Base-by-base conservation (phyloP, 2,888 invertebrate species). In the Drosophila koepferae region DNA sequence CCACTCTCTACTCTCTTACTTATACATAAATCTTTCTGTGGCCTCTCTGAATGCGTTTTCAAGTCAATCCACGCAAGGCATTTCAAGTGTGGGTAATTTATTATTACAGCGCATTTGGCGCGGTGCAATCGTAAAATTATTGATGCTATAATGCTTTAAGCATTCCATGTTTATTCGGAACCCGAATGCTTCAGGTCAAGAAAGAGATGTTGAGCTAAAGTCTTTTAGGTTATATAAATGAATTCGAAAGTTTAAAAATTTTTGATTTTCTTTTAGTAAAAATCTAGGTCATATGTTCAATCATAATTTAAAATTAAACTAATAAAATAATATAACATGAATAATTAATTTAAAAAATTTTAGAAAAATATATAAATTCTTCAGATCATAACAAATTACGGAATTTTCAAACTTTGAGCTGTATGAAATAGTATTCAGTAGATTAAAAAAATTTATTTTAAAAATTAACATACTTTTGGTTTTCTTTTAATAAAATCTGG, bases 61-160 rank as follows among this genome's bases (percentile, higher is more conserved):
- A 66, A 69, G 65, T 68, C 75, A 66, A 75, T 75, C 72, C 67
- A 53, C 74, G 53, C 58, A 36, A 20, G 44, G 64, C 53, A 28
- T 48, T 38, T 23, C 58, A 41, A 74, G 66, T 66, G 69, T 70
- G 66, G 49, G 54, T 64, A 78, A 72, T 78, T 75, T 73, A 63
- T 18, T 48, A 41, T 48, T 48, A 18, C 55, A 64, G 68, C 20
- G 49, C 43, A 38, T 43, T 63, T 58, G 34, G 44, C 67, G 61
- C 41, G 77, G 77, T 56, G 44, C 31, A 70, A 14, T 66, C 16
- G 16, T 63, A 7, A 59, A 64, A 36, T 75, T 64, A 38, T 54
- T 59, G n/a, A 8, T 41, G 23, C 14, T 28, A n/a, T 23, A 40
- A 23, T n/a, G n/a, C 5, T n/a, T 31, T 4, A 20, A 51, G 9